Conservation (phyloP, 2,888 invertebrate genomes). For the Agapostemon virescens region DNA sequence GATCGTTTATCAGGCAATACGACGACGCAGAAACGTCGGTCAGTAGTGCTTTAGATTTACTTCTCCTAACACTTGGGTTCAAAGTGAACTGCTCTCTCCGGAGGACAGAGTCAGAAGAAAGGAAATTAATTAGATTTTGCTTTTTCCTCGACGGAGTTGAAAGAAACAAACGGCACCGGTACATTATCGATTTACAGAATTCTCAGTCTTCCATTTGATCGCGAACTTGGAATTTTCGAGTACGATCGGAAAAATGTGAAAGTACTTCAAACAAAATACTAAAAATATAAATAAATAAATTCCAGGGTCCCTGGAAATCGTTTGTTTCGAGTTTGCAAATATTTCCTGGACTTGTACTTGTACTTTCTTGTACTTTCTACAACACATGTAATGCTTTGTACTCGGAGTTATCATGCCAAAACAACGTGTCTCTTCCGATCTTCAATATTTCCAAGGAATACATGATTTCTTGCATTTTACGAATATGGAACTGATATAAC, state of each 20-base stretch:
- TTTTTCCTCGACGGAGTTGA: slow-evolving; percentile 22
- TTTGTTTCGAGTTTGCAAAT: neutral
- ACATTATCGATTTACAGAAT: slow-evolving; percentile 56
- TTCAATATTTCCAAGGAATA: too few species aligned
- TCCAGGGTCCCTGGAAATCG: neutral
- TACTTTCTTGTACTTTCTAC: too few species aligned
- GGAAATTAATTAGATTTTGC: slow-evolving; percentile 61
- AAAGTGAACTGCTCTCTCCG: slow-evolving; percentile 22
- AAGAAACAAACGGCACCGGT: slow-evolving; percentile 14
- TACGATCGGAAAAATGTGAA: neutral
- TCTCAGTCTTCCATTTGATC: neutral
- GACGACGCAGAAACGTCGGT: slow-evolving; percentile 11
- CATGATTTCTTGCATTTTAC: too few species aligned
- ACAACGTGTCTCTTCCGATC: too few species aligned
- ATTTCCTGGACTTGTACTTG: too few species aligned
- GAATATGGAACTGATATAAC: too few species aligned
- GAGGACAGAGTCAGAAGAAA: slow-evolving; percentile 7
- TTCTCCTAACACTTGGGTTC: slow-evolving; percentile 38
- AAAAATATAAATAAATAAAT: neutral
- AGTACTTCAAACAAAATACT: neutral
- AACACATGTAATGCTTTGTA: too few species aligned
- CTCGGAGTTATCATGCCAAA: too few species aligned
- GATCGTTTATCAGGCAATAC: slow-evolving; percentile 23
- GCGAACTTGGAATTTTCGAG: neutral
- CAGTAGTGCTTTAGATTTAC: slow-evolving; percentile 4